Conservation (phyloP, 2,888 invertebrate species). For the Tetropium fuscum region DNA sequence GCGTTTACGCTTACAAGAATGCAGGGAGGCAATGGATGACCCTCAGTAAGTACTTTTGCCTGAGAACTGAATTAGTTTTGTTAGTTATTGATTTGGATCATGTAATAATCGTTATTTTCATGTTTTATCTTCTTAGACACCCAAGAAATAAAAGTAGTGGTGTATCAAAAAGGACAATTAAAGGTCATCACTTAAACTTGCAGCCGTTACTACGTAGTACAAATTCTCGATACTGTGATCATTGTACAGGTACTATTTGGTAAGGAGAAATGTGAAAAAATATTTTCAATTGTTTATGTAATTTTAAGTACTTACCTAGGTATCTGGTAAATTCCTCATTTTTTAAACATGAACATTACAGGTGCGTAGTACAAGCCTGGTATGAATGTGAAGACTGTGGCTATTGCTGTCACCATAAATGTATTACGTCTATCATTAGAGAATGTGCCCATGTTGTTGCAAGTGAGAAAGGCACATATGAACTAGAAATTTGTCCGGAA, state of each 20-base stretch:
- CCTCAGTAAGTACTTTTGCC: constrained; percentile 65
- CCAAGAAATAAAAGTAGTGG: constrained; percentile 63
- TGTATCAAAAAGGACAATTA: constrained; percentile 70
- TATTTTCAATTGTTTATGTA: constrained; percentile 11
- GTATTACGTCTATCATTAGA: constrained; percentile 82
- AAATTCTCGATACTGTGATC: constrained; percentile 82
- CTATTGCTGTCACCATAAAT: constrained; percentile 89
- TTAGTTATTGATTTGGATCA: too few species aligned
- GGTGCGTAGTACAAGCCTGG: constrained; percentile 90
- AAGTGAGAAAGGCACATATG: constrained; percentile 79
- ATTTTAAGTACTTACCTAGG: background rate
- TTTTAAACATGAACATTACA: constrained; percentile 33
- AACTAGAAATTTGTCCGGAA: constrained; percentile 90
- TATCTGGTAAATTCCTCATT: background rate
- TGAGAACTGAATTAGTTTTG: too few species aligned
- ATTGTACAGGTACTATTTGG: constrained; percentile 92
- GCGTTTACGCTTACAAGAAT: constrained; percentile 82
- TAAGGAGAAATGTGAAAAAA: constrained; percentile 37
- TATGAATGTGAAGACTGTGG: constrained; percentile 89
- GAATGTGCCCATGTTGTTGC: constrained; percentile 89
- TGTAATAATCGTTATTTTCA: too few species aligned
- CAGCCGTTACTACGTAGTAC: constrained; percentile 69
- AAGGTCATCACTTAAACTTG: constrained; percentile 86
- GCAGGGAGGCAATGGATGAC: constrained; percentile 77
- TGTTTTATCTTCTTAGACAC: constrained; percentile 53